phyloP scores from a whole-genome alignment of 2,113 vertebrate genomes.

The Lepus timidus region DNA sequence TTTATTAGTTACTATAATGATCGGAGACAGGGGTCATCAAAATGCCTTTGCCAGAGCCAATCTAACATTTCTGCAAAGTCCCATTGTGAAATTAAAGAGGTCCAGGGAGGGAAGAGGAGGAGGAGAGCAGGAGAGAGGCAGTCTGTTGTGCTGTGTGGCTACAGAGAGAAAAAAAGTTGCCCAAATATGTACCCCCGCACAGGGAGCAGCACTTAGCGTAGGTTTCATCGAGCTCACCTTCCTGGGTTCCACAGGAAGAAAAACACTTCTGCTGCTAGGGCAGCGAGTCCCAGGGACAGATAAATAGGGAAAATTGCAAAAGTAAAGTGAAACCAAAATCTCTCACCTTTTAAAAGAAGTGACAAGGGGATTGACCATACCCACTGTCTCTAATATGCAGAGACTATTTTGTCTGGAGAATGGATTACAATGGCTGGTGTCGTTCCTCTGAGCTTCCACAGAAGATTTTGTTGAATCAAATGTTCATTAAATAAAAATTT shows the following conservation, averaged over 20 bases:
- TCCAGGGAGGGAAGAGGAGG: neutral
- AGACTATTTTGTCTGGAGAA: neutral
- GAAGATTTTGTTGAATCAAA: neutral
- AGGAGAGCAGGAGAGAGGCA: neutral
- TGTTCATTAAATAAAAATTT: constrained; percentile 34
- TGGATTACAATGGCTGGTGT: neutral
- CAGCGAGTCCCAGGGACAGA: neutral
- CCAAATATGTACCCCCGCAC: neutral
- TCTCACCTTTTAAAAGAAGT: neutral
- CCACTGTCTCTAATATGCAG: neutral
- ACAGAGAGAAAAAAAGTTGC: neutral
- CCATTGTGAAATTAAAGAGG: constrained; percentile 63
- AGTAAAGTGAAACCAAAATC: neutral
- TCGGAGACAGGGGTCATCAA: constrained; percentile 72
- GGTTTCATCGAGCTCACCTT: neutral
- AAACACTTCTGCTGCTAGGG: neutral
- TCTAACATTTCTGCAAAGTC: constrained; percentile 46
- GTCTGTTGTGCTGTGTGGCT: neutral
- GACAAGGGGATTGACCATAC: neutral
- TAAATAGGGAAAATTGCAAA: neutral
- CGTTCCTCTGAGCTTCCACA: neutral
- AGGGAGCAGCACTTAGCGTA: neutral
- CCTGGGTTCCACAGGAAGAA: neutral
- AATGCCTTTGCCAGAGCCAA: constrained; percentile 72
- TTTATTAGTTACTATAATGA: constrained; percentile 78